phyloP scores from a whole-genome alignment of 1,140 invertebrate genomes.

The Apis florea region DNA sequence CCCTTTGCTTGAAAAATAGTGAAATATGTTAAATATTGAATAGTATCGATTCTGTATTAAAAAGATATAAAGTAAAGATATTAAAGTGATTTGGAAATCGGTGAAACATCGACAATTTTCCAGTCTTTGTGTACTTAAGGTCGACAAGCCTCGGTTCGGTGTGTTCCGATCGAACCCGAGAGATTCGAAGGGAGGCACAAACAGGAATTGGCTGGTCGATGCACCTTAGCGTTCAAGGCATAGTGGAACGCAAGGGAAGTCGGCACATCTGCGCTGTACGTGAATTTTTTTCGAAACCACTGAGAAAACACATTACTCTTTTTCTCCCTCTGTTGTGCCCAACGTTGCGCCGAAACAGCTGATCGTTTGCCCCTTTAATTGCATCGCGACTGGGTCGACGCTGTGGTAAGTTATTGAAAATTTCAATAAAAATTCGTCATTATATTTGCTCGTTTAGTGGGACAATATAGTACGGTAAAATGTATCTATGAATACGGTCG shows the following conservation, averaged over 20 bases:
- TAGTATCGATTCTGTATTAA: not conserved
- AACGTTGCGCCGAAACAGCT: slow-evolving; percentile 55
- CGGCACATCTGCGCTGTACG: slow-evolving; percentile 28
- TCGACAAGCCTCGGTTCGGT: not conserved
- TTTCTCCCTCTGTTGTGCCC: slow-evolving; percentile 6
- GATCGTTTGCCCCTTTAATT: slow-evolving; percentile 63
- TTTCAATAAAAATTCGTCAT: not conserved
- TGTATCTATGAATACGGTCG: slow-evolving; percentile 36
- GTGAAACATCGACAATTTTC: not conserved
- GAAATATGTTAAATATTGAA: not conserved
- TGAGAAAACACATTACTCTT: slow-evolving; percentile 20
- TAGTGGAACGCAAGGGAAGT: slow-evolving; percentile 3
- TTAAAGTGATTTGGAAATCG: not conserved
- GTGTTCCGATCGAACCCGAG: not conserved
- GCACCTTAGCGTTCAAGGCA: slow-evolving; percentile 11
- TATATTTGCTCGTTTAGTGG: slow-evolving; percentile 12
- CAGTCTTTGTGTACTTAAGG: slow-evolving; percentile 3
- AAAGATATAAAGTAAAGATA: not conserved
- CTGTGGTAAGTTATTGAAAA: slow-evolving; percentile 34
- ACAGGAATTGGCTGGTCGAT: slow-evolving; percentile 27
- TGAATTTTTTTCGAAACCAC: slow-evolving; percentile 15
- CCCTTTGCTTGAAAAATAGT: not conserved
- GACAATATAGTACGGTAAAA: slow-evolving; percentile 16
- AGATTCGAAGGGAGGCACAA: slow-evolving; percentile 24
- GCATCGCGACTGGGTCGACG: slow-evolving; percentile 38